These are phyloP conservation scores for Cecropterus lyciades DNA, from an alignment of 1,140 invertebrate species.

Conservation along the genomic window DNA sequence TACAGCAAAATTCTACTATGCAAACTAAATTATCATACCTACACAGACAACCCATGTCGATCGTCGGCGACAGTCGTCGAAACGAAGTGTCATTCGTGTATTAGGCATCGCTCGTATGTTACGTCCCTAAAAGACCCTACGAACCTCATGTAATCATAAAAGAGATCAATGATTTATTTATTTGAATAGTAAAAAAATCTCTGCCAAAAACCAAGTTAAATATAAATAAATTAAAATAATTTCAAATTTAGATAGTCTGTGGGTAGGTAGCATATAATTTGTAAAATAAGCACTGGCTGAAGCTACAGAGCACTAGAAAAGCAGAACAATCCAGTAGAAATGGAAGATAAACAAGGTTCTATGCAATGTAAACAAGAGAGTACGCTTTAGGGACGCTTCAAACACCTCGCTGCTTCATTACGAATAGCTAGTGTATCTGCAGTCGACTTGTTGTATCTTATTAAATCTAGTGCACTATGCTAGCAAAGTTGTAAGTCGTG, in stretches of 20 bases:
- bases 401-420: constrained; percentile 11
- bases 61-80: no score
- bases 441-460: not conserved
- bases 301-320: constrained; percentile 1
- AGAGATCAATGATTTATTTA: no score
- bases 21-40: no score
- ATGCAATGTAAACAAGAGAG: constrained; percentile 8
- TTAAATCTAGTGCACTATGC: not conserved
- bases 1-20: no score
- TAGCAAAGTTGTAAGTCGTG: not conserved
- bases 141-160: no score
- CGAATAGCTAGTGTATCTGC: constrained; percentile 5
- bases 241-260: not conserved
- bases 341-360: constrained; percentile 18
- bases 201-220: no score
- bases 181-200: no score
- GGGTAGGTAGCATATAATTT: not conserved
- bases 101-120: no score
- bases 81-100: no score
- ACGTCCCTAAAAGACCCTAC: no score
- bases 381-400: constrained; percentile 15
- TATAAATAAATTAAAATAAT: no score
- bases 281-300: not conserved
- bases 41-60: no score
- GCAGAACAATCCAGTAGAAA: constrained; percentile 6